Conservation (phyloP, 2,113 vertebrate genomes). For the Galeopterus variegatus region DNA sequence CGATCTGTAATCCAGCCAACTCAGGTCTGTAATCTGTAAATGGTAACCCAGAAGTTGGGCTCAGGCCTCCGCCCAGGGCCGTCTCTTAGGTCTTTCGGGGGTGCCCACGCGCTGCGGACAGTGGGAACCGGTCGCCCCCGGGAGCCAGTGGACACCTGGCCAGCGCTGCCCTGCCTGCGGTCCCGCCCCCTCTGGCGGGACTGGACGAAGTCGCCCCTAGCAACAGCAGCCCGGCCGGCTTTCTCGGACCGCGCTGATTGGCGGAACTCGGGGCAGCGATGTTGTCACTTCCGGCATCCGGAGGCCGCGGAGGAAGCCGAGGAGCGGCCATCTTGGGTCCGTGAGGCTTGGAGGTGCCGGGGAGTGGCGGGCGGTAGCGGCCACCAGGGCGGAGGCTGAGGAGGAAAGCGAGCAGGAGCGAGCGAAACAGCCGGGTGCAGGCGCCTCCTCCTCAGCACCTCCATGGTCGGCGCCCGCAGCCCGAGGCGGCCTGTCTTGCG, state of each 20-base stretch:
- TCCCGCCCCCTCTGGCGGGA: neutral
- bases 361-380: slow-evolving; percentile 65
- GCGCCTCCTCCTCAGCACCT: slow-evolving; percentile 49
- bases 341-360: slow-evolving; percentile 79
- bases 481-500: slow-evolving; percentile 63
- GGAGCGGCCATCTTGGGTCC: slow-evolving; percentile 96
- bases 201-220: slow-evolving; percentile 86
- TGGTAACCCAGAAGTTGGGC: neutral
- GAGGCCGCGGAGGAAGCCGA: slow-evolving; percentile 87
- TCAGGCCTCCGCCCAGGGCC: neutral
- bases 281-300: slow-evolving; percentile 85
- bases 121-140: neutral
- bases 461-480: slow-evolving; percentile 68
- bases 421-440: neutral
- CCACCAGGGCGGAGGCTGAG: slow-evolving; percentile 65
- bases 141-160: neutral
- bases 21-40: neutral
- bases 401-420: slow-evolving; percentile 41
- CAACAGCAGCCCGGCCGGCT: slow-evolving; percentile 88
- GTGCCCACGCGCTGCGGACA: fast-evolving
- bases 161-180: fast-evolving
- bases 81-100: neutral
- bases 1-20: neutral
- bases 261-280: slow-evolving; percentile 68
- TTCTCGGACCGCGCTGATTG: slow-evolving; percentile 49